A percentile compares a stretch with the other conserved stretches of the same genome.
phyloP scores from a whole-genome alignment of 2,888 invertebrate genomes.

The Ennomos fuscantarius region DNA sequence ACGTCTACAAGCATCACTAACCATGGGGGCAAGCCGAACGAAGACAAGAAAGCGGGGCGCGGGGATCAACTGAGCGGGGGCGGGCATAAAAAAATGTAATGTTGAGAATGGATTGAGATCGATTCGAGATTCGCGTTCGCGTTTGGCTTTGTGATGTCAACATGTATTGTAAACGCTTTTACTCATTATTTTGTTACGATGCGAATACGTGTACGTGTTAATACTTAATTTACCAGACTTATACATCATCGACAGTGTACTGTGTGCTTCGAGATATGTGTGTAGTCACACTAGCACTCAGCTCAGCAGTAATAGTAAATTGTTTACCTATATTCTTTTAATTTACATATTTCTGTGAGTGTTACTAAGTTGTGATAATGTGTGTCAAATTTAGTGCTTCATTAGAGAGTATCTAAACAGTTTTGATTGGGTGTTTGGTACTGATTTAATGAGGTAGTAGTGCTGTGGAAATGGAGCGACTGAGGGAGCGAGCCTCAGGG shows the following conservation, averaged over 20 bases:
- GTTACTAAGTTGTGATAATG: conserved; percentile 73
- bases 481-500: conserved; percentile 10
- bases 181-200: conserved; percentile 33
- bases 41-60: conserved; percentile 10
- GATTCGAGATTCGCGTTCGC: conserved; percentile 48
- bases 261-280: conserved; percentile 5
- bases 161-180: conserved; percentile 51
- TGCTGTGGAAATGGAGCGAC: conserved; percentile 16
- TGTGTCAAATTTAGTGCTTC: conserved; percentile 80
- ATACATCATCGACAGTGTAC: conserved; percentile 20
- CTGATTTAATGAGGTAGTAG: conserved; percentile 29
- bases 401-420: conserved; percentile 61
- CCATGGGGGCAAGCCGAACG: no score
- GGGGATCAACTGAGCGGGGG: conserved; percentile 32
- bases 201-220: conserved; percentile 24
- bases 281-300: conserved; percentile 31
- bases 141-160: conserved; percentile 72
- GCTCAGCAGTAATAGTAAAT: conserved; percentile 29
- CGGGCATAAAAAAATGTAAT: conserved; percentile 39
- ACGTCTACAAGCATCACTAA: no score
- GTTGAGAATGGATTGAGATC: conserved; percentile 49
- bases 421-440: conserved; percentile 46
- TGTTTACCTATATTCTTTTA: conserved; percentile 40
- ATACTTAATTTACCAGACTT: conserved; percentile 31
- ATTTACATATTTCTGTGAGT: conserved; percentile 40